A percentile compares a stretch with the other conserved stretches of the same genome.
Conservation (phyloP, 35 echinoderm and acorn worm species). For the Apostichopus japonicus region DNA sequence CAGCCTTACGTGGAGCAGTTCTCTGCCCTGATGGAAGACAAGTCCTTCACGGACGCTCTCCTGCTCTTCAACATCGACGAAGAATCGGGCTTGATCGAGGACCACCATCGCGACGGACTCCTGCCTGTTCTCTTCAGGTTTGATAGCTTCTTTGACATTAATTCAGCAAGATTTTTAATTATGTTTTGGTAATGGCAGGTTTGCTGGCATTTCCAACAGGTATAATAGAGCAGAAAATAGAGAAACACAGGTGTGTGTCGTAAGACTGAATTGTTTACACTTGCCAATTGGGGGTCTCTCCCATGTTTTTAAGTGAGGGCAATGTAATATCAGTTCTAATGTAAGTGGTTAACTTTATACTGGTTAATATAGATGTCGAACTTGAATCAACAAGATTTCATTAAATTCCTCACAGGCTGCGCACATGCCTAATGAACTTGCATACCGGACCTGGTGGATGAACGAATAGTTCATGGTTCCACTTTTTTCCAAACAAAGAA, state of each 20-base stretch:
- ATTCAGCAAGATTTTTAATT: not conserved
- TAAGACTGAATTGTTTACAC: not conserved
- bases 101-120: constrained; percentile 81
- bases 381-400: too few relatives aligned
- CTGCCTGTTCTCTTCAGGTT: constrained; percentile 87
- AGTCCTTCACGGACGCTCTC: constrained; percentile 78
- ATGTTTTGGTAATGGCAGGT: not conserved
- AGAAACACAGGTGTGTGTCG: not conserved
- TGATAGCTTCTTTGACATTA: not conserved
- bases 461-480: too few relatives aligned
- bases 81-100: constrained; percentile 69
- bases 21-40: constrained; percentile 77
- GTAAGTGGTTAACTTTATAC: too few relatives aligned
- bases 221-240: not conserved
- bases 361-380: too few relatives aligned
- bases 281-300: too few relatives aligned
- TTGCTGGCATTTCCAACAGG: too few relatives aligned
- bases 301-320: too few relatives aligned
- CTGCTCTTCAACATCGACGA: constrained; percentile 91
- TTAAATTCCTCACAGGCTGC: too few relatives aligned
- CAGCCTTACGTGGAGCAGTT: constrained; percentile 85
- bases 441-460: too few relatives aligned
- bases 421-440: too few relatives aligned
- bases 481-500: too few relatives aligned
- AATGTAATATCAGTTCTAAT: too few relatives aligned